Evolutionary conservation across 2,113 vertebrate species (phyloP).

Genomic region (Rhea americana): DNA sequence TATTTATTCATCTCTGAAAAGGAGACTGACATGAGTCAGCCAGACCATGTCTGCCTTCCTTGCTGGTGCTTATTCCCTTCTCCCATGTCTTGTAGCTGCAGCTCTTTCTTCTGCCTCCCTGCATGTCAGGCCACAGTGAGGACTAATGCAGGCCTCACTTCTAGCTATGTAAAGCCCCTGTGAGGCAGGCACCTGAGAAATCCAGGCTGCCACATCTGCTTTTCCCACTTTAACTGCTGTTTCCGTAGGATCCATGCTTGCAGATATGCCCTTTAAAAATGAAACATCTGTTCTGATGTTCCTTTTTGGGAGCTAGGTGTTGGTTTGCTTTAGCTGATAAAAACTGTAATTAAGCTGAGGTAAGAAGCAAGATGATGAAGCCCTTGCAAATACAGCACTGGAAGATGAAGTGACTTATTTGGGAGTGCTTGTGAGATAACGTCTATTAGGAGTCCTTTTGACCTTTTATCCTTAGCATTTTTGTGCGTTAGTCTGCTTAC

Average conservation of each 20-base stretch:
- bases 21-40: neutral
- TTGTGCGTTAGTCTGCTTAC: neutral
- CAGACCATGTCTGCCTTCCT: neutral
- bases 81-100: neutral
- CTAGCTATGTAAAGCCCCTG: neutral
- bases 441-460: neutral
- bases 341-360: conserved; percentile 14
- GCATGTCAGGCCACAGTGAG: neutral
- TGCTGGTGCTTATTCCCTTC: neutral
- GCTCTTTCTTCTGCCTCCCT: neutral
- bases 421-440: neutral
- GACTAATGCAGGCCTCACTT: neutral
- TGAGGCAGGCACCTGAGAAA: neutral
- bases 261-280: neutral
- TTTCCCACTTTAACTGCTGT: neutral
- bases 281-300: neutral
- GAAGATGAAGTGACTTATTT: conserved; percentile 4
- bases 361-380: conserved; percentile 10
- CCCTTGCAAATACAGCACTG: neutral
- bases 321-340: conserved; percentile 38
- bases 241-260: neutral
- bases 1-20: neutral
- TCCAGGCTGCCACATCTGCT: neutral
- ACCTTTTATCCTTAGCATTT: neutral
- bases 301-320: neutral